A percentile compares a stretch with the other conserved stretches of the same genome.
phyloP scores from a whole-genome alignment of 2,888 invertebrate genomes.

The Chelonus formosanus region DNA sequence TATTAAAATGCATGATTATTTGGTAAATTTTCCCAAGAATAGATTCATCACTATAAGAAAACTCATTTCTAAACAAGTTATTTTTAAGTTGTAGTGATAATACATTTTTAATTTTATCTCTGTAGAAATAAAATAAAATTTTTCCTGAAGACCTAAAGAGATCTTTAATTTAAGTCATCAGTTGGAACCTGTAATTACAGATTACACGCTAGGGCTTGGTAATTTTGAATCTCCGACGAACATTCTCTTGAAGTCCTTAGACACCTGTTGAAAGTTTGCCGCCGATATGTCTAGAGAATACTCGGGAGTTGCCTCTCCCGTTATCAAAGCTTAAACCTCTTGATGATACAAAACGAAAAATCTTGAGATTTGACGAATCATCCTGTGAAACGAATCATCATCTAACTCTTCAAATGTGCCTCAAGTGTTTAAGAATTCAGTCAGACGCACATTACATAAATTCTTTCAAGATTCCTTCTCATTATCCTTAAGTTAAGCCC shows the following conservation, averaged over 20 bases:
- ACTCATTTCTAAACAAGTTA: no score
- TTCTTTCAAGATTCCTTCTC: neutral
- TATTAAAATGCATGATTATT: no score
- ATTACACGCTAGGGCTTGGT: slow-evolving; percentile 51
- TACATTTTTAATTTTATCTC: neutral
- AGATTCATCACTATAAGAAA: no score
- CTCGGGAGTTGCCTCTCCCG: slow-evolving; percentile 1
- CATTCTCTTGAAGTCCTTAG: slow-evolving; percentile 10
- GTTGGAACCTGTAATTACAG: slow-evolving; percentile 56
- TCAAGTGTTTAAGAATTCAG: neutral
- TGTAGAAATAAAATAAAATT: neutral
- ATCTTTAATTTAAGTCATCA: slow-evolving; percentile 20
- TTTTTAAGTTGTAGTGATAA: neutral
- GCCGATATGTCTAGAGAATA: slow-evolving; percentile 31
- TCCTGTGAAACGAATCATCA: slow-evolving; percentile 38
- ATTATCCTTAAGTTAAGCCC: neutral
- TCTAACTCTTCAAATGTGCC: neutral
- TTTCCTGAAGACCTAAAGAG: neutral
- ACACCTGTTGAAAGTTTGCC: slow-evolving; percentile 44
- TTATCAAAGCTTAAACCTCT: slow-evolving; percentile 2
- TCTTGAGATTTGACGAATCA: slow-evolving; percentile 35
- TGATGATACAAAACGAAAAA: slow-evolving; percentile 1
- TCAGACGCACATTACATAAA: slow-evolving; percentile 1
- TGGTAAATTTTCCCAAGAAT: no score
- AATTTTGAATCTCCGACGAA: slow-evolving; percentile 41